Conservation (phyloP, 2,797 vertebrate species). For the Lemur catta region DNA sequence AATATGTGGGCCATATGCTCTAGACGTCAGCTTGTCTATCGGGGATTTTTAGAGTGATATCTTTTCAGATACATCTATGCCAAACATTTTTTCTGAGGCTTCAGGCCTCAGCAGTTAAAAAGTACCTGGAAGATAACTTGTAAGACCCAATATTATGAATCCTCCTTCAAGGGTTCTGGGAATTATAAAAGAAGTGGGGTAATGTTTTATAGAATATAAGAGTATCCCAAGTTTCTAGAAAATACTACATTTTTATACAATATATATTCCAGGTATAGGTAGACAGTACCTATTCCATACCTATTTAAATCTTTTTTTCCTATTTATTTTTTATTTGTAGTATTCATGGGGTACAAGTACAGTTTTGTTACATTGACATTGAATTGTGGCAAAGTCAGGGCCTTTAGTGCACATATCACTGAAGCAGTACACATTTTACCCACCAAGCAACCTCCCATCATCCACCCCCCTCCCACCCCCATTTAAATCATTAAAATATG, state of each 20-base stretch:
- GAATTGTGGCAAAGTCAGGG: neutral
- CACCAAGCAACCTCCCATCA: neutral
- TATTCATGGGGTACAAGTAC: neutral
- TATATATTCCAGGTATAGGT: neutral
- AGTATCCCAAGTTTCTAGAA: neutral
- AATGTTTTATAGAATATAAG: neutral
- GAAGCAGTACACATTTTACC: neutral
- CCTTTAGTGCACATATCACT: neutral
- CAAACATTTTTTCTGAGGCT: neutral
- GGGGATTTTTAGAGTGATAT: neutral
- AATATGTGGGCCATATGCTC: neutral
- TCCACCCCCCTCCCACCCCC: neutral
- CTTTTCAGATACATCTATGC: neutral
- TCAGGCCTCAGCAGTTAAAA: neutral
- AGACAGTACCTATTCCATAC: neutral
- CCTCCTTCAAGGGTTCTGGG: neutral
- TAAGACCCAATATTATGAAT: neutral
- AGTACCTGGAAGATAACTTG: neutral
- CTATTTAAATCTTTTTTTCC: neutral
- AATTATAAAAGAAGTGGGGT: neutral
- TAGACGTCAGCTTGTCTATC: neutral
- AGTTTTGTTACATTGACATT: neutral
- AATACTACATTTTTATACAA: slow-evolving; percentile 5
- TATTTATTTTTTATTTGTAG: neutral
- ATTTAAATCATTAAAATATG: slow-evolving; percentile 35